These are phyloP conservation scores for Tinea semifulvella DNA, from an alignment of 2,888 invertebrate species.

Conservation along the genomic window DNA sequence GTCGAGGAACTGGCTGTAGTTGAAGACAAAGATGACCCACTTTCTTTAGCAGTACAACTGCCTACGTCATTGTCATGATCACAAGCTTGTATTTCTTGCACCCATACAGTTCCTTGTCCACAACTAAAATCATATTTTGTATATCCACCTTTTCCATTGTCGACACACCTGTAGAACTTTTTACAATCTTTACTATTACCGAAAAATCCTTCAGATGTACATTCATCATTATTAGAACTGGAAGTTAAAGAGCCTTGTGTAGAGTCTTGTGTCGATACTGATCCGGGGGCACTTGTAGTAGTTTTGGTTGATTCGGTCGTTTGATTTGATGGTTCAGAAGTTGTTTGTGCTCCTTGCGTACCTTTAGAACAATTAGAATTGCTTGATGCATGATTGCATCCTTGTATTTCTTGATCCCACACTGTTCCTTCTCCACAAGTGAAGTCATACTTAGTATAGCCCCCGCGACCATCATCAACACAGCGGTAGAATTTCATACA, in stretches of 20 bases:
- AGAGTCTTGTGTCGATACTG: constrained; percentile 23
- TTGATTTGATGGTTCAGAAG: constrained; percentile 12
- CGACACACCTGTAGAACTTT: constrained; percentile 74
- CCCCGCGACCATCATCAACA: constrained; percentile 55
- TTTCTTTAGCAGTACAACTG: constrained; percentile 26
- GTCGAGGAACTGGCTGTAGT: constrained; percentile 17
- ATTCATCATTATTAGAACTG: constrained; percentile 31
- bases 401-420: constrained; percentile 72
- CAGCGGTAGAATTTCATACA: constrained; percentile 82
- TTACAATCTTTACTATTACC: constrained; percentile 67
- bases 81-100: constrained; percentile 38
- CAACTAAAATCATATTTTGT: constrained; percentile 71
- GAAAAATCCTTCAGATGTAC: constrained; percentile 69
- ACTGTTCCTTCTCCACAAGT: constrained; percentile 72
- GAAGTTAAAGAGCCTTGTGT: constrained; percentile 20
- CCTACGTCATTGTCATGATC: constrained; percentile 35
- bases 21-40: constrained; percentile 22
- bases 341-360: constrained; percentile 18
- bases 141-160: constrained; percentile 66
- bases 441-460: constrained; percentile 66
- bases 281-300: constrained; percentile 19
- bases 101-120: constrained; percentile 72
- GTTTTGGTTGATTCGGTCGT: constrained; percentile 16
- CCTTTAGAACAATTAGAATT: constrained; percentile 27
- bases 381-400: constrained; percentile 63